Conservation (phyloP, 2,797 vertebrate genomes). For the Lerista edwardsae region DNA sequence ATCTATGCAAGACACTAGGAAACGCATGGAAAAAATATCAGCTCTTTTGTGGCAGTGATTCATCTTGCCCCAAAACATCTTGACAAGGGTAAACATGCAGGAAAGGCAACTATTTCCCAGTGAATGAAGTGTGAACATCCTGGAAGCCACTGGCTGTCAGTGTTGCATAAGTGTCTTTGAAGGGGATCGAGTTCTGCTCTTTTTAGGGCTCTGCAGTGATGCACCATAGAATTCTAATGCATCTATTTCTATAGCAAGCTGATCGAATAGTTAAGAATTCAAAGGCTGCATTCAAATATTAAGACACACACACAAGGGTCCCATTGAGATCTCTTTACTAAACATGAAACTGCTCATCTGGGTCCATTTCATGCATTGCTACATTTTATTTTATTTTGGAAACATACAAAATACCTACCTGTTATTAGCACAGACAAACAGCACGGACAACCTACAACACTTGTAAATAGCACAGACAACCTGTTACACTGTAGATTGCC, state of each 20-base stretch:
- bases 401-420: not conserved
- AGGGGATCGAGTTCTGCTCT: slow-evolving; percentile 23
- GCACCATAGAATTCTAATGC: slow-evolving; percentile 24
- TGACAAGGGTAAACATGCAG: slow-evolving; percentile 49
- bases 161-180: slow-evolving; percentile 37
- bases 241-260: slow-evolving; percentile 36
- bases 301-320: not conserved
- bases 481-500: not conserved
- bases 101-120: slow-evolving; percentile 47
- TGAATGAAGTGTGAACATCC: slow-evolving; percentile 55
- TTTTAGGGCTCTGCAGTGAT: slow-evolving; percentile 29
- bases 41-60: slow-evolving; percentile 31
- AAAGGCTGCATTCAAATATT: not conserved
- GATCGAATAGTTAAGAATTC: not conserved
- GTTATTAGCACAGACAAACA: too few relatives aligned
- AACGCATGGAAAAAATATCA: not conserved
- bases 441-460: too few relatives aligned
- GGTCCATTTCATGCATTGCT: not conserved
- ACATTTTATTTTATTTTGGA: not conserved
- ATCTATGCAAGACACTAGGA: slow-evolving; percentile 9
- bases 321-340: not conserved
- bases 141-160: slow-evolving; percentile 16
- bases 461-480: too few relatives aligned
- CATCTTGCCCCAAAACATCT: slow-evolving; percentile 31
- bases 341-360: not conserved